A percentile compares a stretch with the other conserved stretches of the same genome.
Conservation (phyloP, 2,797 vertebrate species). For the Apodemus agrarius region DNA sequence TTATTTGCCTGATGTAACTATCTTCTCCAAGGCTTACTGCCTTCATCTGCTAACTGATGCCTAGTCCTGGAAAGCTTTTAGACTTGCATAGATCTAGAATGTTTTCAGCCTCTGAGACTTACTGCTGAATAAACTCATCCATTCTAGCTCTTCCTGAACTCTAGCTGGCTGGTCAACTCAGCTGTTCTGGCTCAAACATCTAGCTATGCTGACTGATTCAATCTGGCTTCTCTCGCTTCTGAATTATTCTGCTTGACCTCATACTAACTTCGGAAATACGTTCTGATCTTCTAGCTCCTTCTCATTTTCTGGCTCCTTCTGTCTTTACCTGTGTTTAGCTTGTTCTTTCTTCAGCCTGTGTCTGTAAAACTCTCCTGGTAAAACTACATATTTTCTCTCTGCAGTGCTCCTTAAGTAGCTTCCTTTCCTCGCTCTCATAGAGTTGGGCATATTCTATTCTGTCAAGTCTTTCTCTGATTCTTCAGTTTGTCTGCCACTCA, state of each 20-base stretch:
- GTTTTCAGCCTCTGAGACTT: background rate
- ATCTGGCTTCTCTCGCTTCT: background rate
- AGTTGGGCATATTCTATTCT: background rate
- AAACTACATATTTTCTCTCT: background rate
- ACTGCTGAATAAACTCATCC: background rate
- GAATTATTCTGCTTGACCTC: background rate
- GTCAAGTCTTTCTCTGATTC: background rate
- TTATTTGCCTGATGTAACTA: background rate
- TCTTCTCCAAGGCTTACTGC: background rate
- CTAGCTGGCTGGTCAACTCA: background rate
- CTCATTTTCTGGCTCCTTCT: background rate
- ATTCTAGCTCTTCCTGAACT: background rate
- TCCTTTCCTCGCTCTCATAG: background rate
- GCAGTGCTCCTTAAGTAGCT: background rate
- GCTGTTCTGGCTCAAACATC: background rate
- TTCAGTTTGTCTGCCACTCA: background rate
- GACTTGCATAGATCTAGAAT: background rate
- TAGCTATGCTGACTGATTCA: background rate
- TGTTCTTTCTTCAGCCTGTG: background rate
- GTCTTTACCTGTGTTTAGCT: background rate
- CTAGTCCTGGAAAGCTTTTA: background rate
- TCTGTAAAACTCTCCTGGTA: background rate
- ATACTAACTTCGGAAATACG: background rate
- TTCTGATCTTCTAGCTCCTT: background rate
- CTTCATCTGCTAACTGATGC: background rate